Evolutionary conservation across 2,797 vertebrate species (phyloP), one percentile per base, ranked within the genome.

Genomic region (Sebastes dallii): DNA sequence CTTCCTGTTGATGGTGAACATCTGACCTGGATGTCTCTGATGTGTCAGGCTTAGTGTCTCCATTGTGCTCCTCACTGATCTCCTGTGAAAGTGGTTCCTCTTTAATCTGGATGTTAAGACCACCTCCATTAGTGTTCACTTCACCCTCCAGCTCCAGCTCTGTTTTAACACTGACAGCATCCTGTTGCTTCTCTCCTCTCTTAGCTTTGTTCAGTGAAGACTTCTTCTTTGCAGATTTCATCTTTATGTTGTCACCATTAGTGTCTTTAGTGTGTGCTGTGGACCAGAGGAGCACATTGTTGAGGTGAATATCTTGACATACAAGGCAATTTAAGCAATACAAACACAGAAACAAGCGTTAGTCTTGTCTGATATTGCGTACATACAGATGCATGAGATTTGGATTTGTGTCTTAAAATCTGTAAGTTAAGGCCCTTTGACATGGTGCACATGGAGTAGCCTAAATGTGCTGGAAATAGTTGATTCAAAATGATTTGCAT

Each of bases 51-150:
- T 86, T 82, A 6, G 64, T 24, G 77, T 89, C 89, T 42, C 60
- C 81, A 14, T 10, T 36, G 32, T 55, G 46, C 56, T 85, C 82
- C 66, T 87, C 91, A 8, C 84, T 66, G 55, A 95, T 90, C 27
- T 94, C 88, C 42, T 50, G 70, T 8, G 85, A 67, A 4, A 80
- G 42, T 22, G 90, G 92, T 42, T 95, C 95, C 75, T 94, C 93
- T 59, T 95, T 95, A 66, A 95, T 91, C 13, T 71, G 84, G 76
- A 94, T 66, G 42, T 66, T 18, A 0, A 90, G 82, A 34, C 56
- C 71, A 2, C 68, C 62, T 27, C 83, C 84, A 6, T 88, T 78
- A 3, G 58, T 67, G 59, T 81, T 25, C 8, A 78, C 85, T 42
- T 81, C 78, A 5, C 14, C 61, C 27, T 74, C 42, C 56, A 68